Conservation (phyloP, 2,113 vertebrate species). For the Anser brachyrhynchus region DNA sequence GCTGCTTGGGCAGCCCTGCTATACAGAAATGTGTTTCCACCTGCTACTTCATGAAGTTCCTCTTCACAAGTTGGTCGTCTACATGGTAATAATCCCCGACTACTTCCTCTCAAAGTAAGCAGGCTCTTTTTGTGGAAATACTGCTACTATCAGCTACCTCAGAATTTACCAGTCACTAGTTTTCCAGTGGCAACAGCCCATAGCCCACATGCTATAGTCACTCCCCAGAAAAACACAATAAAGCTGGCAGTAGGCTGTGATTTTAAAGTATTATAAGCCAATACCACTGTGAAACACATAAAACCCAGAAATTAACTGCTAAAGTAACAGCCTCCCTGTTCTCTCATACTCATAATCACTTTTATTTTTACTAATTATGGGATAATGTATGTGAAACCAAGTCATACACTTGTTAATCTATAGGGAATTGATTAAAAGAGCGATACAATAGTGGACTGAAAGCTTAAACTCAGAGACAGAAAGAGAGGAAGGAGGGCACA, state of each 20-base stretch:
- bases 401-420: background rate
- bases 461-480: background rate
- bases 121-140: background rate
- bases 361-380: background rate
- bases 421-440: background rate
- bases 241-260: background rate
- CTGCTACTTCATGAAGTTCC: background rate
- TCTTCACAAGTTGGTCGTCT: background rate
- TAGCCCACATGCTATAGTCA: accelerated
- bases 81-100: accelerated
- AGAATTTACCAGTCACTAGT: background rate
- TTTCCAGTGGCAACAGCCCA: background rate
- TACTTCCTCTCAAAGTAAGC: background rate
- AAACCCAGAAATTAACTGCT: background rate
- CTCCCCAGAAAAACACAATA: background rate
- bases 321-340: background rate
- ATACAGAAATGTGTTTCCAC: background rate
- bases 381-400: background rate
- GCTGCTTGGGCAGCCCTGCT: background rate
- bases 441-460: accelerated
- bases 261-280: background rate
- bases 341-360: background rate
- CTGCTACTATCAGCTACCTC: background rate
- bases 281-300: background rate
- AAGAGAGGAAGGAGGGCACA: background rate